These are phyloP conservation scores for Phengaris arion DNA, from an alignment of 2,888 invertebrate genomes.

Conservation along the genomic window DNA sequence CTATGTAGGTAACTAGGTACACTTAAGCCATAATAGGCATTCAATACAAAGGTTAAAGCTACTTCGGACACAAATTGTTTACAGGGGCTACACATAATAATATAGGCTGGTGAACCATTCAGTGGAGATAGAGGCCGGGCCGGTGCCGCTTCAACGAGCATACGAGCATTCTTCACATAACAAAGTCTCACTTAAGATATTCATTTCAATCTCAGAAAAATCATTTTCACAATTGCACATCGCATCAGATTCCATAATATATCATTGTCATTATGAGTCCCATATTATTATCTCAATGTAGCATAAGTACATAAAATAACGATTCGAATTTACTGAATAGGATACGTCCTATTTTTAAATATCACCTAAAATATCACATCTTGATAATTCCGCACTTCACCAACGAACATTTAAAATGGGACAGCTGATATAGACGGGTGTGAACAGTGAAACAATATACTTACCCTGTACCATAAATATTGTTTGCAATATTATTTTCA, in stretches of 20 bases:
- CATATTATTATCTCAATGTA: too few species aligned
- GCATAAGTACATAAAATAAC: too few species aligned
- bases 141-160: constrained; percentile 66
- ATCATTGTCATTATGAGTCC: too few species aligned
- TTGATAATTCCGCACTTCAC: too few species aligned
- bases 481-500: background rate
- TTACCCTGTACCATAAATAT: background rate
- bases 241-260: background rate
- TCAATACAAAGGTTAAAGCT: background rate
- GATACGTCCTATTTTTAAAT: too few species aligned
- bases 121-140: constrained; percentile 64
- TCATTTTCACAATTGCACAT: constrained; percentile 23
- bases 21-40: background rate
- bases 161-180: constrained; percentile 57
- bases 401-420: too few species aligned
- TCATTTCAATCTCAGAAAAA: constrained; percentile 40
- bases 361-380: too few species aligned
- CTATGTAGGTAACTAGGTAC: background rate
- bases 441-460: background rate
- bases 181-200: constrained; percentile 48
- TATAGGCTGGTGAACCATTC: constrained; percentile 53
- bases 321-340: too few species aligned
- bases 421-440: too few species aligned
- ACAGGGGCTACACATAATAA: constrained; percentile 32
- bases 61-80: constrained; percentile 10